Base-by-base conservation (phyloP, 2,888 invertebrate species). In the Euplagia quadripunctaria region DNA sequence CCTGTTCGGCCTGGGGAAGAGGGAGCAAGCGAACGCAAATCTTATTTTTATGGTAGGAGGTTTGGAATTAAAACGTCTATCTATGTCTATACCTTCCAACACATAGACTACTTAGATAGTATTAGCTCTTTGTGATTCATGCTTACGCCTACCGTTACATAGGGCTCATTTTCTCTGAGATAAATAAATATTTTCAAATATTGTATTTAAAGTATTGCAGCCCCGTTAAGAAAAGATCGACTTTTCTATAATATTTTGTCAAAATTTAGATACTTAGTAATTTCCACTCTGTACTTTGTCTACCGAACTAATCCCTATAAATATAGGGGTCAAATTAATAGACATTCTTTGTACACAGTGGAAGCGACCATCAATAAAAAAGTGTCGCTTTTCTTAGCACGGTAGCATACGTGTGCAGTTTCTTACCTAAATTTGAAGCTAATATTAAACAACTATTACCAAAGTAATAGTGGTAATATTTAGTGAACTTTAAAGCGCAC, bases 41-140 rank as follows among this genome's bases (percentile, higher is more conserved):
- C 89, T 93, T 89, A 85, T 91, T 84, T 93, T 91, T 90, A 95
- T 96, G 96, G 96, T 96, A 96, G 94, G 96, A 94, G 89, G 91
- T 92, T 94, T 94, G 87, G 87, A 85, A 90, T 91, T 91, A 87
- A 85, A 79, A 88, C 78, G 83, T 85, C 84, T 90, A 81, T 89
- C 82, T 88, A 81, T 89, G 81, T 81, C 81, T 82, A 78, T 88
- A 84, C 84, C 85, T 88, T 87, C 80, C 77, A 66, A 81, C 72
- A 82, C 88, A 82, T 79, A 82, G 79, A 82, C 86, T 88, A 84
- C 85, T 86, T 87, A 89, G 86, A 86, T 82, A 79, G 78, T 75
- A 75, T 68, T 84, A 78, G 79, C 75, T 73, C 71, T 79, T 76
- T 80, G 74, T 81, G 75, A 79, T 77, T 83, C 78, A 81, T 82